phyloP scores from a whole-genome alignment of 2,888 invertebrate genomes.

The Linhomoeus sp. region DNA sequence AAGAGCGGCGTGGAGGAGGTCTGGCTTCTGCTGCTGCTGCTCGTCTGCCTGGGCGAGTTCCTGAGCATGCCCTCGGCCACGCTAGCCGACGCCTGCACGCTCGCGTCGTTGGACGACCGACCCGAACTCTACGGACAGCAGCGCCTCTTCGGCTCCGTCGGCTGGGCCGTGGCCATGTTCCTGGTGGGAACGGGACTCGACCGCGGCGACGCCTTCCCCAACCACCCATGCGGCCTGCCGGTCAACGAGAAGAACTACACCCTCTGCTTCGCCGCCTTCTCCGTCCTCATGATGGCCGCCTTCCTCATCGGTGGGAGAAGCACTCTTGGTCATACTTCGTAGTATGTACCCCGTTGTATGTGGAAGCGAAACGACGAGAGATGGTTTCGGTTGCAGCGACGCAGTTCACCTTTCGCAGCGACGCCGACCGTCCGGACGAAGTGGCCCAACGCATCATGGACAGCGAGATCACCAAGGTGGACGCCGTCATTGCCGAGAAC shows the following conservation, averaged over 20 bases:
- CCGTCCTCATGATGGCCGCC: slow-evolving; percentile 84
- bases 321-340: slow-evolving; percentile 43
- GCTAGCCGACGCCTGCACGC: slow-evolving; percentile 48
- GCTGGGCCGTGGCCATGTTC: slow-evolving; percentile 98
- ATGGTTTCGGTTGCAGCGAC: slow-evolving; percentile 12
- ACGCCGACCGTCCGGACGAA: slow-evolving; percentile 13
- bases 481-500: slow-evolving; percentile 23
- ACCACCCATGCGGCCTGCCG: slow-evolving; percentile 46
- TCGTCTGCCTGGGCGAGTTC: slow-evolving; percentile 89
- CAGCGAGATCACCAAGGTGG: slow-evolving; percentile 13
- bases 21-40: slow-evolving; percentile 71
- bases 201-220: slow-evolving; percentile 81
- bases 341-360: neutral
- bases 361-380: neutral
- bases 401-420: slow-evolving; percentile 19
- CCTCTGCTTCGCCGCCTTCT: slow-evolving; percentile 92
- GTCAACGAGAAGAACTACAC: slow-evolving; percentile 88
- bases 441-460: slow-evolving; percentile 8
- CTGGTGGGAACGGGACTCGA: slow-evolving; percentile 87
- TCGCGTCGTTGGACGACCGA: slow-evolving; percentile 10
- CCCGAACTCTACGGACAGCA: slow-evolving; percentile 55
- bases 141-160: slow-evolving; percentile 86
- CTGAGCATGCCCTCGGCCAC: slow-evolving; percentile 86
- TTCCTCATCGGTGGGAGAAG: slow-evolving; percentile 66
- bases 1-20: slow-evolving; percentile 44